Conservation (phyloP, 1,140 invertebrate genomes). For the Drosophila takahashii region DNA sequence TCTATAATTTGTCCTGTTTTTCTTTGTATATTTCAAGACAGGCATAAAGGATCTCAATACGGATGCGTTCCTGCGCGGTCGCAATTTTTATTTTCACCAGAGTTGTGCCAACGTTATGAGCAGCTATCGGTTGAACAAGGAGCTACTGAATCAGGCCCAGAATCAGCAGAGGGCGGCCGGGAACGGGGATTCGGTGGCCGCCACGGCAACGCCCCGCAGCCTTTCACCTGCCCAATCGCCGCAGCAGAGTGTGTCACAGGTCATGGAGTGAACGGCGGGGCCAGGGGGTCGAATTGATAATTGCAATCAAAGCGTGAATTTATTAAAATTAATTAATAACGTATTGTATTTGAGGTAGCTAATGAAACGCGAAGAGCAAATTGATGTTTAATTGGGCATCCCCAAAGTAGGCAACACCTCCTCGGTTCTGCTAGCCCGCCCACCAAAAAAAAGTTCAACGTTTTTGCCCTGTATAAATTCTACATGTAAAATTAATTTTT, state of each 20-base stretch:
- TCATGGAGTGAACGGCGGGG: constrained; percentile 45
- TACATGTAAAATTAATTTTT: constrained; percentile 16
- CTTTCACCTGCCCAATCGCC: constrained; percentile 70
- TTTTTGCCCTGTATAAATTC: constrained; percentile 49
- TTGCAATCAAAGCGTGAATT: constrained; percentile 78
- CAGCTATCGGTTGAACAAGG: constrained; percentile 78
- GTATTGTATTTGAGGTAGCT: constrained; percentile 67
- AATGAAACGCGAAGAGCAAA: constrained; percentile 60
- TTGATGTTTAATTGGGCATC: constrained; percentile 50
- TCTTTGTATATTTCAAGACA: constrained; percentile 73
- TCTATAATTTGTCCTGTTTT: constrained; percentile 19
- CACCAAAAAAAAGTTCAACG: constrained; percentile 2
- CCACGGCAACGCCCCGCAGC: constrained; percentile 64
- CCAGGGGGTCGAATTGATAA: constrained; percentile 24
- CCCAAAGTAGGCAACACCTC: constrained; percentile 42
- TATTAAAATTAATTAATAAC: constrained; percentile 77
- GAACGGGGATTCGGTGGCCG: constrained; percentile 23
- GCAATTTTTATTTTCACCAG: constrained; percentile 83
- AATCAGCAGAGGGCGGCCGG: constrained; percentile 45
- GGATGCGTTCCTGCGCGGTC: constrained; percentile 81
- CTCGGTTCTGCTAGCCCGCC: background rate
- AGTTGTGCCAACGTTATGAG: constrained; percentile 84
- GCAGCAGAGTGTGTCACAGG: constrained; percentile 65
- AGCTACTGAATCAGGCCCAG: constrained; percentile 72
- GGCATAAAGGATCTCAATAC: constrained; percentile 84